Evolutionary conservation across 2,113 vertebrate species (phyloP).

Genomic region (Saccopteryx bilineata): DNA sequence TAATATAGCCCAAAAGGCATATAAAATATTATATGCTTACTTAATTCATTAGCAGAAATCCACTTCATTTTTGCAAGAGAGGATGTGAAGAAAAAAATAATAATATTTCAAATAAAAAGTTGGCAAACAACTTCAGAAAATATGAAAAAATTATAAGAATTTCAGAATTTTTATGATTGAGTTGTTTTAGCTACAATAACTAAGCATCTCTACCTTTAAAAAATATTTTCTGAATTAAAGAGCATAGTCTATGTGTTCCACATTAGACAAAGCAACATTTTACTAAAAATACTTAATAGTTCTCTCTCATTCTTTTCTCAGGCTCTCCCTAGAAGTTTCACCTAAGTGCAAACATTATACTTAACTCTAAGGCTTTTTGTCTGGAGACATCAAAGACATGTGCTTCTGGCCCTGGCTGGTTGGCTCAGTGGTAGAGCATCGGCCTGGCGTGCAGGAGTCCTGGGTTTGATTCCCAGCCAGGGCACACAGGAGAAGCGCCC

Average conservation of each 20-base stretch:
- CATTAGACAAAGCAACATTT: slow-evolving; percentile 95
- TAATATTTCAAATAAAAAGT: slow-evolving; percentile 95
- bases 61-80: slow-evolving; percentile 73
- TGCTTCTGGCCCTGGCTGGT: slow-evolving; percentile 55
- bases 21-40: slow-evolving; percentile 69
- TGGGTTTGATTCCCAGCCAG: no score
- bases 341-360: slow-evolving; percentile 89
- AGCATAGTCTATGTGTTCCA: slow-evolving; percentile 93
- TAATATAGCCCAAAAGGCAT: no score
- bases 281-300: slow-evolving; percentile 93
- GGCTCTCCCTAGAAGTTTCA: slow-evolving; percentile 76
- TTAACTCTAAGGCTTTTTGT: slow-evolving; percentile 96
- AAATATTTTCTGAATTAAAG: slow-evolving; percentile 93
- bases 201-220: slow-evolving; percentile 92
- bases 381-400: slow-evolving; percentile 89
- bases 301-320: slow-evolving; percentile 85
- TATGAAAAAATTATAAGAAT: slow-evolving; percentile 90
- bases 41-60: slow-evolving; percentile 92
- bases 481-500: no score
- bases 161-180: slow-evolving; percentile 91
- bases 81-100: slow-evolving; percentile 71
- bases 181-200: slow-evolving; percentile 88
- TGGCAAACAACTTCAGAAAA: slow-evolving; percentile 93
- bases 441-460: no score
- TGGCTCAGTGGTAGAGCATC: no score